These are phyloP conservation scores for Drymonia ruficornis DNA, from an alignment of 2,888 invertebrate species.

Conservation along the genomic window DNA sequence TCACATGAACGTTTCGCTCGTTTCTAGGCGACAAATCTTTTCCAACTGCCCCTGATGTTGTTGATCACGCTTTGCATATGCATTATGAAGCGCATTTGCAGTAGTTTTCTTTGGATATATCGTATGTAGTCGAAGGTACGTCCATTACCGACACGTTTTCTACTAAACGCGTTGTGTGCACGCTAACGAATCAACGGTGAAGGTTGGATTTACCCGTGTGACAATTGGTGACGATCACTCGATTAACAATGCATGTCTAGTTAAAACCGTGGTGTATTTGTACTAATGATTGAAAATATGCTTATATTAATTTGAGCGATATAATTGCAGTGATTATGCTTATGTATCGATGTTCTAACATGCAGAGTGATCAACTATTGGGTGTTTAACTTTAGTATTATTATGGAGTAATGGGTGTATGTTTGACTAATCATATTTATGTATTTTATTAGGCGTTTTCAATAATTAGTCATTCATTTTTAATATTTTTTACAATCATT, in stretches of 20 bases:
- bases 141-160: conserved; percentile 80
- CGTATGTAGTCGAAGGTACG: conserved; percentile 85
- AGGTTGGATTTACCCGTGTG: conserved; percentile 48
- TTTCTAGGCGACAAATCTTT: conserved; percentile 85
- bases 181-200: conserved; percentile 68
- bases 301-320: neutral
- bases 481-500: conserved; percentile 20
- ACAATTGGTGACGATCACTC: conserved; percentile 32
- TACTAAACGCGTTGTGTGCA: conserved; percentile 68
- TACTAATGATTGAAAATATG: neutral
- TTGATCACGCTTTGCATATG: conserved; percentile 86
- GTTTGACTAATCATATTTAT: conserved; percentile 64
- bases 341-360: conserved; percentile 27
- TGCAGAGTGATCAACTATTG: conserved; percentile 25
- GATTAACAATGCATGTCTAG: conserved; percentile 31
- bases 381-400: conserved; percentile 23
- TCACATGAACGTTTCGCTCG: conserved; percentile 79
- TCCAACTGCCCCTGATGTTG: conserved; percentile 85
- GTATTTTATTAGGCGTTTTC: conserved; percentile 7
- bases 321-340: conserved; percentile 1
- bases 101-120: conserved; percentile 86
- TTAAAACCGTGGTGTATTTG: conserved; percentile 10
- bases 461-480: conserved; percentile 7
- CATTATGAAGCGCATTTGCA: conserved; percentile 86
- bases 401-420: conserved; percentile 74